Base-by-base conservation (phyloP, 2,113 vertebrate species). In the Eublepharis macularius region DNA sequence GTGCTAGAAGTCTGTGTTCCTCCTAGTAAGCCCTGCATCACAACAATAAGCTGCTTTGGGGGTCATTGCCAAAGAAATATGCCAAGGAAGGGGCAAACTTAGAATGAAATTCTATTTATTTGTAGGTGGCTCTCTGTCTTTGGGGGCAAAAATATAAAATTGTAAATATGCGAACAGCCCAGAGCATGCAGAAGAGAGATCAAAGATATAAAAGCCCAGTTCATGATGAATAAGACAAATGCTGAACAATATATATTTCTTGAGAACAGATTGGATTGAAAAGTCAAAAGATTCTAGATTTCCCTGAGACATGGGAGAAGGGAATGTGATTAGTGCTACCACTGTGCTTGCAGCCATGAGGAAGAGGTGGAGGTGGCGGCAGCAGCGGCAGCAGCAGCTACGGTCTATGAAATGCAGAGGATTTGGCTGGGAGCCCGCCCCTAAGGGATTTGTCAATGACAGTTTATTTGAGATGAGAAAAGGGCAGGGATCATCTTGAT, bases 391-490 rank as follows among this genome's bases (percentile, higher is more conserved):
- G 43, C 66, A 78, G 49, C 8, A 63, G 12, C 6, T 76, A 36
- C 36, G 41, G 54, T 51, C 68, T 73, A 68, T 14, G 36, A 80
- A 85, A 73, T 63, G 41, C 39, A 80, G 54, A 12, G 6, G 84
- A 26, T 39, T 85, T 85, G 76, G 49, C 49, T 29, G 14, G 76
- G n/a, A 36, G 32, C 83, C 49, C 26, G 11, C 39, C 72, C 39
- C 24, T 82, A 82, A 82, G 68, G 26, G 80, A 57, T 70, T 85
- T 85, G 65, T 85, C 83, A 60, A 79, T 79, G 76, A 17, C 65
- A 72, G 21, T 72, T 72, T 79, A 85, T 79, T 47, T 79, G 54
- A 85, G 76, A 79, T 60, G 68, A 73, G 69, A 78, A 82, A 19
- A 70, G 54, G 76, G 84, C 68, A 85, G 76, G 60, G 77, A 72